A percentile compares a stretch with the other conserved stretches of the same genome.
phyloP scores from a whole-genome alignment of 2,113 vertebrate species.

The Helogale parvula region DNA sequence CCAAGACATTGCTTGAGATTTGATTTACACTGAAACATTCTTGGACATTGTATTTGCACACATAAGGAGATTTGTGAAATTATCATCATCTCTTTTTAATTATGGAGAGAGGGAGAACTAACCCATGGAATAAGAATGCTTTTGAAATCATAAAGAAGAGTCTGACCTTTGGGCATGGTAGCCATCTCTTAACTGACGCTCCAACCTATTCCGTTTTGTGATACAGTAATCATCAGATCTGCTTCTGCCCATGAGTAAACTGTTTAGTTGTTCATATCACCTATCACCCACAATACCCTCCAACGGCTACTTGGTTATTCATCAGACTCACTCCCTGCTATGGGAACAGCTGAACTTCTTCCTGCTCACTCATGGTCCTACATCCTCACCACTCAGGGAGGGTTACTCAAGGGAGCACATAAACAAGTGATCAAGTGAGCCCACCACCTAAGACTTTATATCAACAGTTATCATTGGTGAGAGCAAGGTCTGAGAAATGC shows the following conservation, averaged over 20 bases:
- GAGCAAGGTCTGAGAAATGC: too few relatives aligned
- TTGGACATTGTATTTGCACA: background rate
- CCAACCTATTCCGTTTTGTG: background rate
- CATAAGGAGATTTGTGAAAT: background rate
- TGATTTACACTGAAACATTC: background rate
- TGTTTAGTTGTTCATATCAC: background rate
- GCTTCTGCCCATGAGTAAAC: background rate
- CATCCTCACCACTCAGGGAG: background rate
- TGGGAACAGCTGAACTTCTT: background rate
- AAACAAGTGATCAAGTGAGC: background rate
- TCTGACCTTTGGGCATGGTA: background rate
- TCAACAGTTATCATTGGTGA: background rate
- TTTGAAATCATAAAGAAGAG: background rate
- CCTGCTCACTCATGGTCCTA: fast-evolving
- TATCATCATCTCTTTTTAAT: background rate
- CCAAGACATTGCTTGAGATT: background rate
- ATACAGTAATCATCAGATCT: background rate
- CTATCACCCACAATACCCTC: background rate
- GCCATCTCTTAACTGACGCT: background rate
- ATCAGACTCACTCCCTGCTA: background rate
- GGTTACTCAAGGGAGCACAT: too few relatives aligned
- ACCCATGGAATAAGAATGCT: background rate
- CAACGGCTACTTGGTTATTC: background rate
- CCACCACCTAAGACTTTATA: background rate
- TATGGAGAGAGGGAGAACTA: background rate